A percentile compares a stretch with the other conserved stretches of the same genome.
These are phyloP conservation scores for Augiades crinisus DNA, from an alignment of 2,888 invertebrate genomes.

Conservation along the genomic window DNA sequence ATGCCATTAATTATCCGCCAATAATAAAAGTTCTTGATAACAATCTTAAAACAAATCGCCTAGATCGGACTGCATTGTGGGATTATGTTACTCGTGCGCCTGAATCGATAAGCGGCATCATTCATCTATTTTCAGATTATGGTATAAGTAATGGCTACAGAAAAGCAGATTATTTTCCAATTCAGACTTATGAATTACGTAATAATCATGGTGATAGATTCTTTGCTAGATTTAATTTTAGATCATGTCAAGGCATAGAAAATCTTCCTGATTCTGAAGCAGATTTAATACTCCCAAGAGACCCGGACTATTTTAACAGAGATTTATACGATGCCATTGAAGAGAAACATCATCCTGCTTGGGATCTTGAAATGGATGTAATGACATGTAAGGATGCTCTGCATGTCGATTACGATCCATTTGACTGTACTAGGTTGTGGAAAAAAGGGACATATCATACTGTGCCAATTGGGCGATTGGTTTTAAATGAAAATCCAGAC, in stretches of 20 bases:
- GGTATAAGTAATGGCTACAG: constrained; percentile 94
- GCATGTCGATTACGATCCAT: constrained; percentile 53
- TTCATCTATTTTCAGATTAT: constrained; percentile 91
- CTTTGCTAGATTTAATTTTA: constrained; percentile 94
- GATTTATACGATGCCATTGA: constrained; percentile 95
- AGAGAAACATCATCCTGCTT: constrained; percentile 72
- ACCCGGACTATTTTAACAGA: constrained; percentile 91
- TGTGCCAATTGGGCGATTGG: constrained; percentile 49
- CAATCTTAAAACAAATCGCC: constrained; percentile 91
- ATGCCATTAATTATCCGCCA: constrained; percentile 90
- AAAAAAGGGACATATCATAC: constrained; percentile 57
- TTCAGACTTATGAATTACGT: constrained; percentile 93
- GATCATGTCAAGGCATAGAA: constrained; percentile 92
- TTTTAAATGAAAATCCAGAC: constrained; percentile 48
- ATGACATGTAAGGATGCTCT: constrained; percentile 45
- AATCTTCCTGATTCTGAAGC: constrained; percentile 85
- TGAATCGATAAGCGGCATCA: constrained; percentile 87
- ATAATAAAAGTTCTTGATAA: constrained; percentile 95
- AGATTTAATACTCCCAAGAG: constrained; percentile 81
- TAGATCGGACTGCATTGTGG: constrained; percentile 93
- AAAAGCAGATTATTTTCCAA: constrained; percentile 94
- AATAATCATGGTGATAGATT: constrained; percentile 86
- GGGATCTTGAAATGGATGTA: constrained; percentile 60
- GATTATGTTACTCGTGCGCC: constrained; percentile 92
- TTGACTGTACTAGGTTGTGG: constrained; percentile 55